These are phyloP conservation scores for Agonopterix arenella DNA, from an alignment of 2,888 invertebrate species.

Conservation along the genomic window DNA sequence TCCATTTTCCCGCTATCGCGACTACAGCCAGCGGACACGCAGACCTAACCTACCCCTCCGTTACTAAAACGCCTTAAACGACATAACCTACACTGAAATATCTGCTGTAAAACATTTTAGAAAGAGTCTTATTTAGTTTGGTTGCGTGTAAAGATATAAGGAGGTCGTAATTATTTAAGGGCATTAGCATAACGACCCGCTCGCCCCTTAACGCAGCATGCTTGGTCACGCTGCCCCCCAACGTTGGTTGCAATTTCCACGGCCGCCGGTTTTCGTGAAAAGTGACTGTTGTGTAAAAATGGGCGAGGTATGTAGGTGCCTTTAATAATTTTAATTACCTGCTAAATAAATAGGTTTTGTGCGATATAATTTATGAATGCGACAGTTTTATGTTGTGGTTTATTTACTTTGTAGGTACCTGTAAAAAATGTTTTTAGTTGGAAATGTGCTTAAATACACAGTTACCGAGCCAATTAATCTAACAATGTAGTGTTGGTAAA, in stretches of 20 bases:
- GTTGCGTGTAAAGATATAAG: slow-evolving; percentile 14
- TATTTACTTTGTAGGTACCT: too few relatives aligned
- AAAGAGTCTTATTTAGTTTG: slow-evolving; percentile 21
- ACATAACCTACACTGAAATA: not conserved
- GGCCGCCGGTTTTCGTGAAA: slow-evolving; percentile 55
- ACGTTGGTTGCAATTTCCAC: slow-evolving; percentile 68
- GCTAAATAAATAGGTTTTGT: too few relatives aligned
- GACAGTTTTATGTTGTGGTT: too few relatives aligned
- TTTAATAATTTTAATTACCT: too few relatives aligned
- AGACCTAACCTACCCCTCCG: slow-evolving; percentile 30
- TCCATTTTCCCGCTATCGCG: slow-evolving; percentile 72
- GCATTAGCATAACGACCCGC: slow-evolving; percentile 70
- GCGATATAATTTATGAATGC: too few relatives aligned
- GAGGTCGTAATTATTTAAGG: slow-evolving; percentile 13
- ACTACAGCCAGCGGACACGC: slow-evolving; percentile 63
- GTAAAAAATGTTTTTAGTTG: too few relatives aligned
- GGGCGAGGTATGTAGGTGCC: too few relatives aligned
- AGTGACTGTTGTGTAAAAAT: slow-evolving; percentile 24
- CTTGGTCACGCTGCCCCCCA: slow-evolving; percentile 72
- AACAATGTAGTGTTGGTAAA: too few relatives aligned
- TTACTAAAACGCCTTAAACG: slow-evolving; percentile 21
- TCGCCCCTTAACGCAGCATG: slow-evolving; percentile 74
- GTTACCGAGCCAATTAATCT: too few relatives aligned
- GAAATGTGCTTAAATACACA: too few relatives aligned
- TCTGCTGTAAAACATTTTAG: fast-evolving